Percentiles rank a stretch among this genome's conserved stretches.
phyloP scores from a whole-genome alignment of 1,140 invertebrate species.

The Procambarus clarkii region DNA sequence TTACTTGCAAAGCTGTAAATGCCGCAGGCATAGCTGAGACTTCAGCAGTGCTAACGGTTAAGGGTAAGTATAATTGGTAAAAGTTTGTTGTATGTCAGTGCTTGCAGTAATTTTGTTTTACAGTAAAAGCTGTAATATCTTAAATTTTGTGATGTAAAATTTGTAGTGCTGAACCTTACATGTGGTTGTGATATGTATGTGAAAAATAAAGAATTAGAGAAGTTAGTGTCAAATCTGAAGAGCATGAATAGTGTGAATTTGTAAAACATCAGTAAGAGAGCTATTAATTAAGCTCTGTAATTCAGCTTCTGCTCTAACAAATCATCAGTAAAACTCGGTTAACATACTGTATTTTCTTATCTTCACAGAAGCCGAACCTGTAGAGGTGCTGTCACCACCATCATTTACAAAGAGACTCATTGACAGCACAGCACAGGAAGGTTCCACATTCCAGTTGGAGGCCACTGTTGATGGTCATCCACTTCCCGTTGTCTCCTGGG shows the following conservation, averaged over 20 bases:
- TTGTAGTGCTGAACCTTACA: background rate
- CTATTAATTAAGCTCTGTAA: no score
- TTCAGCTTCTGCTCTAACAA: no score
- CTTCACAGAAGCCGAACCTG: conserved; percentile 80
- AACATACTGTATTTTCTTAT: background rate
- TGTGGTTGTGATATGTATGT: no score
- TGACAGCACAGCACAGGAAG: conserved; percentile 81
- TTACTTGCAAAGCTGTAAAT: conserved; percentile 85
- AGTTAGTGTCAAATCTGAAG: no score
- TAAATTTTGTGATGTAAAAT: no score
- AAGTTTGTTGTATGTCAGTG: no score
- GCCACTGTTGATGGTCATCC: conserved; percentile 83
- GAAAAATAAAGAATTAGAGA: no score
- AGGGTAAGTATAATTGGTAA: conserved; percentile 77
- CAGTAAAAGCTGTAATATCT: no score
- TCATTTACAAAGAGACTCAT: conserved; percentile 82
- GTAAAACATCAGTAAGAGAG: no score
- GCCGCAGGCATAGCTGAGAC: conserved; percentile 83
- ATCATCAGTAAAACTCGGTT: no score
- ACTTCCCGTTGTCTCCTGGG: conserved; percentile 87
- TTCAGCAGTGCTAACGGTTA: conserved; percentile 84
- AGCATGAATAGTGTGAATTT: no score
- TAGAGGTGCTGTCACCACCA: conserved; percentile 82
- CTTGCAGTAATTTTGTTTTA: no score
- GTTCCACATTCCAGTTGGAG: conserved; percentile 80